These are phyloP conservation scores for Eulemur coronatus DNA, from an alignment of 2,797 vertebrate genomes.

Conservation along the genomic window DNA sequence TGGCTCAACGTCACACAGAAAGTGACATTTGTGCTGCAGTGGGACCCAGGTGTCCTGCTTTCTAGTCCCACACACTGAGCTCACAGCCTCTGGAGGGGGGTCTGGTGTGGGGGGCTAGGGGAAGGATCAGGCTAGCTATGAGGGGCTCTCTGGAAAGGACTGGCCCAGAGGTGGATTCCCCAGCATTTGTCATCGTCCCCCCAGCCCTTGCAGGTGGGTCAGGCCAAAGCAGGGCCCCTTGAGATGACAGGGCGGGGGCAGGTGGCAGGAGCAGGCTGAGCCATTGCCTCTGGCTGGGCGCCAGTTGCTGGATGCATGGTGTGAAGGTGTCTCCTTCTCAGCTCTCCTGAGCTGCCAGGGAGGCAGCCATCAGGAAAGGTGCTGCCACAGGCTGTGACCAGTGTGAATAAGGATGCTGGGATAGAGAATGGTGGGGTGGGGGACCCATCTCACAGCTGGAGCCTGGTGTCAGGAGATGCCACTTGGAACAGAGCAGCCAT, in stretches of 20 bases:
- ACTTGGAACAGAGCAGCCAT: not conserved
- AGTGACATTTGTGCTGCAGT: not conserved
- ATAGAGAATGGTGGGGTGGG: too few relatives aligned
- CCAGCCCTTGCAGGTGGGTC: not conserved
- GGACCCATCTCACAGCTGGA: not conserved
- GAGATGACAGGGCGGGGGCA: not conserved
- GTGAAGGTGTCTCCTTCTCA: not conserved
- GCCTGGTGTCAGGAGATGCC: not conserved
- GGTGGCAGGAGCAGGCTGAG: not conserved
- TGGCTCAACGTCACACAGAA: not conserved
- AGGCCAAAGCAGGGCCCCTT: not conserved
- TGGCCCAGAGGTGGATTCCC: not conserved
- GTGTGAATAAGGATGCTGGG: not conserved
- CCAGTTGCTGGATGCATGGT: not conserved
- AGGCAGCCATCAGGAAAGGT: not conserved
- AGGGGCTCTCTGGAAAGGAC: not conserved
- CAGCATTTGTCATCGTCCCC: not conserved
- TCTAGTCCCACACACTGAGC: not conserved
- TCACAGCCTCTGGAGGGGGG: not conserved
- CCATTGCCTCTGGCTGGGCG: not conserved
- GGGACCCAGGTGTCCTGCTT: not conserved
- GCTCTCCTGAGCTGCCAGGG: not conserved
- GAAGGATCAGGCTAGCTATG: not conserved
- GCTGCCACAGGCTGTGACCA: not conserved
- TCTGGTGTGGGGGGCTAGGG: not conserved